Evolutionary conservation across 1,140 invertebrate species (phyloP), one percentile per base, ranked within the genome.

Genomic region (Lasaia peninsularis): DNA sequence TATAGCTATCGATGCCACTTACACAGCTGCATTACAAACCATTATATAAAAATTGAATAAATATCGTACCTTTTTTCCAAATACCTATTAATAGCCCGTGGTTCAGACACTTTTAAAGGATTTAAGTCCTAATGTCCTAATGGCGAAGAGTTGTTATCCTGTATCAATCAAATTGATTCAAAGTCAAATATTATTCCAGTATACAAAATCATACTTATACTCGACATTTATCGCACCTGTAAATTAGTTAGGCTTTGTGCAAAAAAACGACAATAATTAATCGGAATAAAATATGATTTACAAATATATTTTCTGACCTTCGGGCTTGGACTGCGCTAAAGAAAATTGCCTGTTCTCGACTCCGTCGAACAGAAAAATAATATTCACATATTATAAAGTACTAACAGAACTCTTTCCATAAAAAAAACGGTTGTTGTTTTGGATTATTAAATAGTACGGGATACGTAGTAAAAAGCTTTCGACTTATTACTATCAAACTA

Each of bases 1-100:
- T 33, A 52, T 52, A 32, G 31, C 31, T 31, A 52, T 52, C 8
- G 8, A 52, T 24, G n/a, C 21, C 24, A 51, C 14, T 48, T 21
- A 48, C 18, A 48, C 20, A 3, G 20, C 21, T 48, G 9, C 20
- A 10, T 48, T 48, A 21, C 10, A 12, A 12, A 5, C 34, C 12
- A 35, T 12, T n/a, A 14, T 12, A 12, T 12, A 48, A 48, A 48
- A 44, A 20, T 11, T 4, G 14, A 48, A 48, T 48, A 48, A 48
- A 48, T 48, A 21, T 11, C n/a, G 18, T 12, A 11, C 44, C 44
- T 21, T 16, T n/a, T 48, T 48, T 11, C n/a, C n/a, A 18, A 16
- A 44, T 40, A 14, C 8, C 8, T 40, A 0, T 40, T 40, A 14
- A 40, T 16, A 9, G 9, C 1, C 3, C 10, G 20, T 20, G 9